phyloP scores from a whole-genome alignment of 2,113 vertebrate species.

The Donacobius atricapilla region DNA sequence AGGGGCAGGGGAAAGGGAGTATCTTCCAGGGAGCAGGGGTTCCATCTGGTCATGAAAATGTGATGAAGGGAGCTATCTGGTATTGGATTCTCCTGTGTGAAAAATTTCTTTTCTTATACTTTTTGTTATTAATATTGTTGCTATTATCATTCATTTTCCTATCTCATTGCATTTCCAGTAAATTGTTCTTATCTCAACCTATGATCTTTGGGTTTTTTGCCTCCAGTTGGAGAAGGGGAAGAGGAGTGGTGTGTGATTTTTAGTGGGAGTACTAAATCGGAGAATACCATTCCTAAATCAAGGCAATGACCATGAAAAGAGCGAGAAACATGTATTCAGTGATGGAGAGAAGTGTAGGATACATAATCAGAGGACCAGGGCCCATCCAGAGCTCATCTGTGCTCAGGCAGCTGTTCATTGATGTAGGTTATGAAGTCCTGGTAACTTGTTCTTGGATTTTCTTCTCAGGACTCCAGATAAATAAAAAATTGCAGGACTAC shows the following conservation, averaged over 20 bases:
- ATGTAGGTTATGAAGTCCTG: not conserved
- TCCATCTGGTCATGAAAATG: accelerated
- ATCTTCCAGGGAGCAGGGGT: not conserved
- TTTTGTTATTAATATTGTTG: not conserved
- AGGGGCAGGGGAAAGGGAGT: not conserved
- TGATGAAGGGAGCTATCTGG: not conserved
- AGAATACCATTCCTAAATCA: not conserved
- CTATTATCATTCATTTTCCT: not conserved
- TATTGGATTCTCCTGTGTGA: not conserved
- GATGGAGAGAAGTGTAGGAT: not conserved
- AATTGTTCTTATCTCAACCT: not conserved
- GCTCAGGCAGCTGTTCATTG: not conserved
- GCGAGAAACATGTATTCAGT: not conserved
- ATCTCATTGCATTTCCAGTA: not conserved
- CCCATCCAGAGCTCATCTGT: not conserved
- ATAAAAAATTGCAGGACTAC: not conserved
- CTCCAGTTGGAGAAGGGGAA: not conserved
- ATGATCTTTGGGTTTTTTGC: not conserved
- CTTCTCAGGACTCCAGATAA: not conserved
- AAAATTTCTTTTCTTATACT: not conserved
- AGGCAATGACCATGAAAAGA: not conserved
- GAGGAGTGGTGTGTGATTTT: not conserved
- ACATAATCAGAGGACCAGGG: not conserved
- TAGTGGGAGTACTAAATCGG: not conserved
- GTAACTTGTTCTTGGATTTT: not conserved